Conservation (phyloP, 2,113 vertebrate species). For the Lamprotornis superbus region DNA sequence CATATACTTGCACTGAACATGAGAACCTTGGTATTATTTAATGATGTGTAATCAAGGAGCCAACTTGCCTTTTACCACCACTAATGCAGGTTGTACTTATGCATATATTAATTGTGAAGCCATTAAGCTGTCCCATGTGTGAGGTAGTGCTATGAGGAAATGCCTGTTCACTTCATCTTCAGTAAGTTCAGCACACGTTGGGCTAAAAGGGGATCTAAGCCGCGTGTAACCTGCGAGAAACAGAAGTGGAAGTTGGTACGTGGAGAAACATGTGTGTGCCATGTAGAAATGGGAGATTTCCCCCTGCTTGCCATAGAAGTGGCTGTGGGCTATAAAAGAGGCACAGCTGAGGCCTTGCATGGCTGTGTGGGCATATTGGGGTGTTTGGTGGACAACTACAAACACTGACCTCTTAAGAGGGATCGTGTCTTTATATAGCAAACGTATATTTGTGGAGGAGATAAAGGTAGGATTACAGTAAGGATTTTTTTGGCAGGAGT, state of each 20-base stretch:
- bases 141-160: constrained; percentile 43
- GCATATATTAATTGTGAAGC: constrained; percentile 64
- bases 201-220: constrained; percentile 53
- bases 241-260: constrained; percentile 10
- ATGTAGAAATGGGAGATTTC: neutral
- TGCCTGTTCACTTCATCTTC: constrained; percentile 57
- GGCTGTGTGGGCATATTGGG: neutral
- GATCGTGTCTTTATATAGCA: constrained; percentile 58
- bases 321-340: neutral
- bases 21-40: neutral
- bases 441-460: constrained; percentile 49
- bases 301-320: neutral
- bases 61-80: constrained; percentile 34
- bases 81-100: constrained; percentile 69
- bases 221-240: constrained; percentile 37
- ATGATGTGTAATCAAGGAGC: constrained; percentile 31
- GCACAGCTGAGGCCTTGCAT: neutral
- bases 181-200: constrained; percentile 8
- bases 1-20: fast-evolving
- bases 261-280: neutral
- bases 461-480: constrained; percentile 61
- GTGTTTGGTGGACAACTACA: neutral
- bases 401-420: constrained; percentile 39
- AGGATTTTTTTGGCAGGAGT: constrained; percentile 48
- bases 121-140: constrained; percentile 64